A percentile compares a stretch with the other conserved stretches of the same genome.
phyloP scores from a whole-genome alignment of 2,113 vertebrate genomes.

The Ia io region DNA sequence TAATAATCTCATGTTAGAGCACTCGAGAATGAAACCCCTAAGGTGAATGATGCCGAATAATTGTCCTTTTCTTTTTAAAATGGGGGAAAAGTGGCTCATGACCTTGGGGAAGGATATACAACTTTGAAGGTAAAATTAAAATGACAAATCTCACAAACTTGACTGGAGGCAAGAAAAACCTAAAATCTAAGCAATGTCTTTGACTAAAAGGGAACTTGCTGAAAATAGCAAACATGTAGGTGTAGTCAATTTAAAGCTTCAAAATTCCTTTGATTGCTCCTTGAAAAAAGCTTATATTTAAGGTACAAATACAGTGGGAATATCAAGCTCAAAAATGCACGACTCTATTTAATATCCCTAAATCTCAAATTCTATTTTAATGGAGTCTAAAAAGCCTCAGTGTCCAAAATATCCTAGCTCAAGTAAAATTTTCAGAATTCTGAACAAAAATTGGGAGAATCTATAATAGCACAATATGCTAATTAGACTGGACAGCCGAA shows the following conservation, averaged over 20 bases:
- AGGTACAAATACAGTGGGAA: conserved; percentile 54
- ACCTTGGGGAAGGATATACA: conserved; percentile 39
- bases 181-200: conserved; percentile 73
- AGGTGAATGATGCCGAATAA: not conserved
- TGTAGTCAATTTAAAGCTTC: conserved; percentile 77
- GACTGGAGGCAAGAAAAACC: conserved; percentile 75
- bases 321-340: not conserved
- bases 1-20: conserved; percentile 27
- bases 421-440: not conserved
- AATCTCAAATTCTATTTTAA: conserved; percentile 7
- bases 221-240: conserved; percentile 82
- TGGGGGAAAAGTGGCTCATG: conserved; percentile 58
- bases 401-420: not conserved
- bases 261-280: conserved; percentile 70
- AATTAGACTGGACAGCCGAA: no score
- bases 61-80: not conserved
- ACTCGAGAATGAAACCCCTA: not conserved
- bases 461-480: no score
- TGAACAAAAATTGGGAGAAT: not conserved
- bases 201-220: conserved; percentile 70
- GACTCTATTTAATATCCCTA: not conserved
- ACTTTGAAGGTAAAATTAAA: conserved; percentile 76
- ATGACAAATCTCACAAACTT: conserved; percentile 67
- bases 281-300: conserved; percentile 63
- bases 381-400: not conserved